Evolutionary conservation across 2,888 invertebrate species (phyloP).

Genomic region (Rhaphigaster nebulosa): DNA sequence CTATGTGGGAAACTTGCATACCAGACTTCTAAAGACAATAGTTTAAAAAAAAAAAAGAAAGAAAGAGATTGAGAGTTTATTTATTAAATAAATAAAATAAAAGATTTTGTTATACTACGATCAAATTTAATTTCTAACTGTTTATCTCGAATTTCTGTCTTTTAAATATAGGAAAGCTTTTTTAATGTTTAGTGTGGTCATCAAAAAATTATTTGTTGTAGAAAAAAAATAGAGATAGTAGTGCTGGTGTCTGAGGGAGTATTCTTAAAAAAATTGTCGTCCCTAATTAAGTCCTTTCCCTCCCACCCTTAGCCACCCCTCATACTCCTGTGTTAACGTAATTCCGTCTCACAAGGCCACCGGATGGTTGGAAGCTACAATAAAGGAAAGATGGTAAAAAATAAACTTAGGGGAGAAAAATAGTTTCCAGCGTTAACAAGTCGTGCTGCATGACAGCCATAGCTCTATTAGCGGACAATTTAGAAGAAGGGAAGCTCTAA

Average conservation of each 20-base stretch:
- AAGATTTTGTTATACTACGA: too few species aligned
- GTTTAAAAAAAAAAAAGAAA: too few species aligned
- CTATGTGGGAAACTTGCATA: too few species aligned
- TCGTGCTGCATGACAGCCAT: not conserved
- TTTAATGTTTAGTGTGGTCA: not conserved
- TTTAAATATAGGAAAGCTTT: not conserved
- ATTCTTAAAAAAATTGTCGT: not conserved
- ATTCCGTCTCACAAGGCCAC: not conserved
- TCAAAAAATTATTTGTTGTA: not conserved
- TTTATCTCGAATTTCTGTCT: too few species aligned
- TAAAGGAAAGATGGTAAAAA: not conserved
- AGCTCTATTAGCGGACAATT: not conserved
- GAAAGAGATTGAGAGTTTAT: too few species aligned
- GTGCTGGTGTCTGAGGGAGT: too few species aligned
- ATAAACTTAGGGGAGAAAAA: not conserved
- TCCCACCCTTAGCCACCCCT: too few species aligned
- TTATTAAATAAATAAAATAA: too few species aligned
- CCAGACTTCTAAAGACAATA: too few species aligned
- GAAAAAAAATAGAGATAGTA: not conserved
- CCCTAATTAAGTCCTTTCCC: not conserved
- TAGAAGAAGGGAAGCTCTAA: not conserved
- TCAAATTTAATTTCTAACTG: too few species aligned
- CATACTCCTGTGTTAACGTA: not conserved
- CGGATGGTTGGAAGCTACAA: not conserved
- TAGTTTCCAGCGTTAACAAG: not conserved